Percentiles rank a stretch among this genome's conserved stretches.
phyloP scores from a whole-genome alignment of 2,888 invertebrate species.

The Ichneumon xanthorius region DNA sequence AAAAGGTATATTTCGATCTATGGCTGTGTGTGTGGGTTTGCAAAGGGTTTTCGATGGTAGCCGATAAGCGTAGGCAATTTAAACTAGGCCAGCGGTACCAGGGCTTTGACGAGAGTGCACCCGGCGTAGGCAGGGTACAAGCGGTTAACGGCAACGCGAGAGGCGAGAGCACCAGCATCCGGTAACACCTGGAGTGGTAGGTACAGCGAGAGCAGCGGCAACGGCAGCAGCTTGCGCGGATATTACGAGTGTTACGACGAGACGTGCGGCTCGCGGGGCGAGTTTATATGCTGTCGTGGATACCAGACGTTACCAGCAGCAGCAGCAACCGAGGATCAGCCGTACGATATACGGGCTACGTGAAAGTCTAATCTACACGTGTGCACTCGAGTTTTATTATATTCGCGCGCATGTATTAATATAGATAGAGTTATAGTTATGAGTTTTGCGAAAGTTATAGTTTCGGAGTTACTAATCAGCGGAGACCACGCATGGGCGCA shows the following conservation, averaged over 20 bases:
- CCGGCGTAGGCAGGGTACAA: conserved; percentile 27
- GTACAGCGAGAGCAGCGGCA: conserved; percentile 43
- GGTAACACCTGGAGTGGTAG: conserved; percentile 65
- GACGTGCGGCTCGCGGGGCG: conserved; percentile 49
- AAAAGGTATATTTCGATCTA: too few species aligned
- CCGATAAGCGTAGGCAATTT: conserved; percentile 52
- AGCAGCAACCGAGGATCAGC: conserved; percentile 29
- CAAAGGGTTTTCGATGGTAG: conserved; percentile 29
- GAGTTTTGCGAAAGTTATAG: not conserved
- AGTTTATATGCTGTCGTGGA: conserved; percentile 56
- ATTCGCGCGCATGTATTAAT: conserved; percentile 7
- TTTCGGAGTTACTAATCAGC: not conserved
- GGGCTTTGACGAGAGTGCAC: conserved; percentile 15
- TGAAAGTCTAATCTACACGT: conserved; percentile 54
- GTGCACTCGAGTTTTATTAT: conserved; percentile 33
- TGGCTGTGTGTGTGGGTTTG: not conserved
- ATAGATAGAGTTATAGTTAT: conserved; percentile 1
- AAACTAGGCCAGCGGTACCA: conserved; percentile 27
- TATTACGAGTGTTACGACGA: conserved; percentile 63
- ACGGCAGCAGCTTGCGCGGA: conserved; percentile 48
- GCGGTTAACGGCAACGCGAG: conserved; percentile 49
- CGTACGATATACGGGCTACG: conserved; percentile 35
- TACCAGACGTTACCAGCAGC: conserved; percentile 47
- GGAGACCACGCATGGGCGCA: not conserved
- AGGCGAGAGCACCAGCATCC: conserved; percentile 59